Conservation (phyloP, 1,140 invertebrate genomes). For the Drosophila ficusphila region DNA sequence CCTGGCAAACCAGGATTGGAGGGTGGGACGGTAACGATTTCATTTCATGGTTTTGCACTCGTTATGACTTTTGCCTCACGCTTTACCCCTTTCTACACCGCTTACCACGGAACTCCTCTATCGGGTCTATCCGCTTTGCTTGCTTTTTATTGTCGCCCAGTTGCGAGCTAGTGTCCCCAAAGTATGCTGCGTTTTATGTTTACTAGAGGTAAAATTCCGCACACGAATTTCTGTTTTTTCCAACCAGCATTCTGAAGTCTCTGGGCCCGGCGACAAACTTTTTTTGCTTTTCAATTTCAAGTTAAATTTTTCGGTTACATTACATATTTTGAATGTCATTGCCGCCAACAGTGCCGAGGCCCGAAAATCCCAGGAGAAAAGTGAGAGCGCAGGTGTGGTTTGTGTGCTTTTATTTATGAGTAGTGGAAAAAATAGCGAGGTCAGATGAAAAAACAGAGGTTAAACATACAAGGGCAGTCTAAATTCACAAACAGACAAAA, state of each 20-base stretch:
- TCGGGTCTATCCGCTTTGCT: slow-evolving; percentile 39
- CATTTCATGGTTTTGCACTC: slow-evolving; percentile 83
- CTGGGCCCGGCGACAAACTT: slow-evolving; percentile 23
- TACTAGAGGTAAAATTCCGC: slow-evolving; percentile 65
- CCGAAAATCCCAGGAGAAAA: slow-evolving; percentile 36
- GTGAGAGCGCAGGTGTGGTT: slow-evolving; percentile 44
- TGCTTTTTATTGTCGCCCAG: slow-evolving; percentile 78
- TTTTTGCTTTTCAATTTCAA: slow-evolving; percentile 75
- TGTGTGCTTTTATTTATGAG: slow-evolving; percentile 43
- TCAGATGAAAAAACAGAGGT: slow-evolving; percentile 2
- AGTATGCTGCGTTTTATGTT: slow-evolving; percentile 80
- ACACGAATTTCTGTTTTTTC: slow-evolving; percentile 46
- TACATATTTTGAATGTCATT: slow-evolving; percentile 71
- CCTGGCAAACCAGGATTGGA: neutral
- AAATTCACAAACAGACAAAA: slow-evolving; percentile 17
- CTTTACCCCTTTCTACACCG: slow-evolving; percentile 23
- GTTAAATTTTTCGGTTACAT: slow-evolving; percentile 66
- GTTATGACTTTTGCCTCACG: slow-evolving; percentile 74
- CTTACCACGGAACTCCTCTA: neutral
- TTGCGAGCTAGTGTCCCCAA: slow-evolving; percentile 65
- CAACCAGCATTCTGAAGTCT: slow-evolving; percentile 40
- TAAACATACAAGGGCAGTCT: neutral
- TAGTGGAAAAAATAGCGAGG: slow-evolving; percentile 28
- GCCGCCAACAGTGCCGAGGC: slow-evolving; percentile 55
- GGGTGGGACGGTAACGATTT: slow-evolving; percentile 70